Evolutionary conservation across 2,797 vertebrate species (phyloP), one percentile per base, ranked within the genome.

Genomic region (Ispidina lecontei): DNA sequence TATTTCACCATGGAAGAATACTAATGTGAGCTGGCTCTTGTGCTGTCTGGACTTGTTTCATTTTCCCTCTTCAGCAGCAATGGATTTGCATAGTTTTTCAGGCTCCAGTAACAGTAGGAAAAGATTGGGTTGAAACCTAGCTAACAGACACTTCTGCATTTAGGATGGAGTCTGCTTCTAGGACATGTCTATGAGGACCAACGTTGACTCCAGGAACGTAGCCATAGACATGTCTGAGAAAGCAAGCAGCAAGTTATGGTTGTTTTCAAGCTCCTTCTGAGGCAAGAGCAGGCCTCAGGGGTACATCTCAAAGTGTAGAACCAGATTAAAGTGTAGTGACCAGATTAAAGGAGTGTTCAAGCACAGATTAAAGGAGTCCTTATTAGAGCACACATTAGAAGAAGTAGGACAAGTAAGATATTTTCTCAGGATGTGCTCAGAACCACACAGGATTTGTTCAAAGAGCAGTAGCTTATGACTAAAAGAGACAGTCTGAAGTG

Each of bases 261-360:
- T 96, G 75, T 87, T 94, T 94, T 87, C 79, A 94, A 87, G 65
- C 72, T 52, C 92, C 63, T 89, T 90, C 75, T 95, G 72, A 94
- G 69, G 81, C 81, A 80, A 90, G 68, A 91, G 39, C 72, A 83
- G 39, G 91, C 95, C 92, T 92, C 79, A 69, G 87, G 92, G 92
- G 37, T 85, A 62, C 69, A 80, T 89, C 87, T 91, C 62, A 93
- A 94, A 91, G 91, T 93, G 91, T 87, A 78, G 94, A 95, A 74
- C 55, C n/a, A n/a, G n/a, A n/a, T n/a, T n/a, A n/a, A n/a, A n/a
- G n/a, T n/a, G n/a, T n/a, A 67, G 39, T 85, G 63, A 89, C 91
- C 91, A 95, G 89, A 95, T 95, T 91, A 96, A 95, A 96, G 94
- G 52, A 84, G 82, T 87, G 87, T 83, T 62, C 84, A 90, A 92